Evolutionary conservation across 2,113 vertebrate genomes (phyloP).

Genomic region (Sminthopsis crassicaudata): DNA sequence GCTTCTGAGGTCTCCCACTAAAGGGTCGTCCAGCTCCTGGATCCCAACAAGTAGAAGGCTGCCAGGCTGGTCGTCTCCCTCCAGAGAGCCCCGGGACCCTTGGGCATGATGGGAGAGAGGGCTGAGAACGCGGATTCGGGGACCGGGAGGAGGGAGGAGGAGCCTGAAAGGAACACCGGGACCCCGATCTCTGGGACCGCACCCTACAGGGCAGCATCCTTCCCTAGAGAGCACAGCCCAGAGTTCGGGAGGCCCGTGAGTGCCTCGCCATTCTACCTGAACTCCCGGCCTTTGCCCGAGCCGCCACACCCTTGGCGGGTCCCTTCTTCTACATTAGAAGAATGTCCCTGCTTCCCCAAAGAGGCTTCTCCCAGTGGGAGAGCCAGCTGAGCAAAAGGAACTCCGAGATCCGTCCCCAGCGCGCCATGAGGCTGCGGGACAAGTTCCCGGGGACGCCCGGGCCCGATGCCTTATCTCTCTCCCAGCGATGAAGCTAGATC

Average conservation of each 20-base stretch:
- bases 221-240: not conserved
- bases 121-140: conserved; percentile 1
- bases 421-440: conserved; percentile 52
- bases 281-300: not conserved
- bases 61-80: not conserved
- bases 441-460: conserved; percentile 52
- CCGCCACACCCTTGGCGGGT: not conserved
- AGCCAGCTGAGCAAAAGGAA: not conserved
- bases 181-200: not conserved
- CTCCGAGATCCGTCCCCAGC: not conserved
- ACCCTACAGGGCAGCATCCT: not conserved
- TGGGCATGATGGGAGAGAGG: not conserved
- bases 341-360: too few species aligned
- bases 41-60: not conserved
- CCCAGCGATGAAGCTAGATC: not conserved
- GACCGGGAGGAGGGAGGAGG: not conserved
- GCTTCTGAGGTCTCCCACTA: conserved; percentile 52
- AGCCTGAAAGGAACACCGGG: not conserved
- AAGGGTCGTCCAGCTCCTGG: not conserved
- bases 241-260: not conserved
- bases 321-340: not conserved
- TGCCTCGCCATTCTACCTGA: not conserved
- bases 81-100: not conserved
- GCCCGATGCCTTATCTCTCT: conserved; percentile 38
- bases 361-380: not conserved